Conservation (phyloP, 2,888 invertebrate genomes). For the Andrena camellia region DNA sequence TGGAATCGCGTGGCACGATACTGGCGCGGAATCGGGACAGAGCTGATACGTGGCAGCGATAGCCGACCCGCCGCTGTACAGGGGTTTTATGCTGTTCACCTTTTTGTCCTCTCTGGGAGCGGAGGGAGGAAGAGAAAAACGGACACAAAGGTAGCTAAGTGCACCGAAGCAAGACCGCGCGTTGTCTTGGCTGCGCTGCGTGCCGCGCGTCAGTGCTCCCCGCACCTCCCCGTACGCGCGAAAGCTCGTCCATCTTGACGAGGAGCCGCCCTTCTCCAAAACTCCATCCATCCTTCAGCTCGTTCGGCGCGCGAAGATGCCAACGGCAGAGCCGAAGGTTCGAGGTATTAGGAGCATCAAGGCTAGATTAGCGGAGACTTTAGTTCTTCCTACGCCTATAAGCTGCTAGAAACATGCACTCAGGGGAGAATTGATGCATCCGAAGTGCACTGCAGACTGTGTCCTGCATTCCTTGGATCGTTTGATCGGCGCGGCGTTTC, state of each 20-base stretch:
- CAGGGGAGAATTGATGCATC: not conserved
- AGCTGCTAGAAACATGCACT: not conserved
- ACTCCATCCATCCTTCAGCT: not conserved
- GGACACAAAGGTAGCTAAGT: conserved; percentile 76
- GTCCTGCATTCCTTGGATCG: too few relatives aligned
- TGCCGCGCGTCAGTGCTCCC: conserved; percentile 20
- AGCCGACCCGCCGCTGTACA: conserved; percentile 32
- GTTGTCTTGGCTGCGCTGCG: conserved; percentile 53
- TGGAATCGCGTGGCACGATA: conserved; percentile 76
- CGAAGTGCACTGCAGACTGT: too few relatives aligned
- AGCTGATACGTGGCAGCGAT: conserved; percentile 56
- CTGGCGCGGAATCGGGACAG: conserved; percentile 76
- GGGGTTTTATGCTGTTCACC: conserved; percentile 62
- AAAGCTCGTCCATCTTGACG: conserved; percentile 8
- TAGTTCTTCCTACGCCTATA: not conserved
- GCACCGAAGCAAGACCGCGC: conserved; percentile 76
- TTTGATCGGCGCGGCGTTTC: too few relatives aligned
- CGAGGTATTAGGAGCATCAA: not conserved
- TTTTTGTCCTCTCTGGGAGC: conserved; percentile 56
- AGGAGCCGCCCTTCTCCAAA: not conserved
- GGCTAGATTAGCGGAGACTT: not conserved
- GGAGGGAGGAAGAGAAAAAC: conserved; percentile 58
- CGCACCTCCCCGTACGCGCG: conserved; percentile 23
- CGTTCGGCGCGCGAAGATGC: not conserved
- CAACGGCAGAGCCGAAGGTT: not conserved